These are phyloP conservation scores for Jordanella pulchra DNA, from an alignment of 2,797 vertebrate species.

Conservation along the genomic window DNA sequence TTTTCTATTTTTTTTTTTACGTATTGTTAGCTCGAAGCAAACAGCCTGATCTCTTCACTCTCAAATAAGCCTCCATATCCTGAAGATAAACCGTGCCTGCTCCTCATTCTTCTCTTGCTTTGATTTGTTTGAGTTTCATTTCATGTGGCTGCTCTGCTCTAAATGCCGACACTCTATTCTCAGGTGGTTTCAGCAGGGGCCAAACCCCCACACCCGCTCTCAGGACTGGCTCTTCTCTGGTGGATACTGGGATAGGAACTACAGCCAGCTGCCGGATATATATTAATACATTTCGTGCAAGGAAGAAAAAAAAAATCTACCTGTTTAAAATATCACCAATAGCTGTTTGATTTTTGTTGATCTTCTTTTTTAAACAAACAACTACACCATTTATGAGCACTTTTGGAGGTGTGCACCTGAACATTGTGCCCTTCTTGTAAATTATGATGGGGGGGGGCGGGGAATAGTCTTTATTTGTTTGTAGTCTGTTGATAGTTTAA, in stretches of 20 bases:
- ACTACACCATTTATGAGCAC: constrained; percentile 24
- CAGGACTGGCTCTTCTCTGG: constrained; percentile 95
- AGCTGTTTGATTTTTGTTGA: constrained; percentile 1
- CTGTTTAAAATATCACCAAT: constrained; percentile 10
- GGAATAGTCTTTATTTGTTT: constrained; percentile 32
- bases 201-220: constrained; percentile 88
- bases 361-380: constrained; percentile 16
- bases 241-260: constrained; percentile 94
- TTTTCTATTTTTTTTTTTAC: background rate
- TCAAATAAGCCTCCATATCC: constrained; percentile 4
- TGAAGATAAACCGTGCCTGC: constrained; percentile 12
- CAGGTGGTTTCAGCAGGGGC: constrained; percentile 96
- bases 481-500: constrained; percentile 36
- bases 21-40: constrained; percentile 8
- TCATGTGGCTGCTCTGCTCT: constrained; percentile 6
- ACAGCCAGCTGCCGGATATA: constrained; percentile 91
- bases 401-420: constrained; percentile 54
- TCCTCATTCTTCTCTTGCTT: background rate
- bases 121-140: constrained; percentile 16
- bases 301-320: background rate
- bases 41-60: background rate
- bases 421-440: constrained; percentile 55
- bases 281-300: constrained; percentile 77
- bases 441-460: constrained; percentile 13
- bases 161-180: constrained; percentile 13